Evolutionary conservation across 2,888 invertebrate genomes (phyloP), one percentile per base, ranked within the genome.

Genomic region (Dryadula phaetusa): DNA sequence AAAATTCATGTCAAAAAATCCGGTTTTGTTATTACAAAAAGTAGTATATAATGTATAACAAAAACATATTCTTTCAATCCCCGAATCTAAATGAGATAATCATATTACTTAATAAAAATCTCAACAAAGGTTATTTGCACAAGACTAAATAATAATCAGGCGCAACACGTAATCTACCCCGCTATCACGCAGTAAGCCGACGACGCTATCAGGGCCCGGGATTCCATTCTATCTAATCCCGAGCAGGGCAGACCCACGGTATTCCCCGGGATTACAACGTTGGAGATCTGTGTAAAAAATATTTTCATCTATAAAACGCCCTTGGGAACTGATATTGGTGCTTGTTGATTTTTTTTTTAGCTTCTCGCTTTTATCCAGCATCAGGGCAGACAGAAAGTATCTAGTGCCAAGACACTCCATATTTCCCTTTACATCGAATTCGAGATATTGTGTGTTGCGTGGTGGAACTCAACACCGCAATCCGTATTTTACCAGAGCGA

Each of bases 81-180:
- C 18, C n/a, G 7, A 2, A 6, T 12, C 8, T 20, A 7, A 34
- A 34, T 5, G 0, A 34, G 14, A 14, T 20, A 54, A 37, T 54
- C 25, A 25, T 49, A 49, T 49, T 49, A 49, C 28, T 49, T n/a
- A 10, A 16, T 16, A 25, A 25, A 49, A 49, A 49, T 49, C 49
- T 25, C 8, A 25, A 12, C 6, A 12, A 49, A 28, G 28, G 10
- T 16, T 28, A 56, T 22, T 37, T 37, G 37, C 22, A 32, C 32
- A 54, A 54, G 42, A 3, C 63, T 37, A 25, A 47, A 56, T 62
- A 52, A 62, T 56, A 44, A 63, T 44, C n/a, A 58, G n/a, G 37
- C 37, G 22, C 34, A 46, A 56, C 64, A 49, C 47, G 64, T 64
- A 58, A 64, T 49, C 64, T 64, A 64, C 58, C 58, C 28, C 28